A percentile compares a stretch with the other conserved stretches of the same genome.
Evolutionary conservation across 1,140 invertebrate genomes (phyloP).

Genomic region (Saccostrea glomerata): DNA sequence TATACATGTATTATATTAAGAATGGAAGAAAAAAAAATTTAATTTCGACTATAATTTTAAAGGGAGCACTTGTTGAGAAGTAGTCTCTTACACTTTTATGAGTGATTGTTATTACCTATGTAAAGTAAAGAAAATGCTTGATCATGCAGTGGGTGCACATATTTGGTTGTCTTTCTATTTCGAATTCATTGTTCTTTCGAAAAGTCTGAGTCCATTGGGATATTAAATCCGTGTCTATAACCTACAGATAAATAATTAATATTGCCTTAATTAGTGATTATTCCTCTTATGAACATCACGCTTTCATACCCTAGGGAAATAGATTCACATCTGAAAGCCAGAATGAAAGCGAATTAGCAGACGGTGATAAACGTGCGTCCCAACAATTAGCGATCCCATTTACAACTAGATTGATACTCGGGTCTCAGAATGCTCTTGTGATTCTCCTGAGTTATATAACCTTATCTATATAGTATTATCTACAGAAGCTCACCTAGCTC

Average conservation of each 20-base stretch:
- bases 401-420: neutral
- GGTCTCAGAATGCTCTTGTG: too few relatives aligned
- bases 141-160: too few relatives aligned
- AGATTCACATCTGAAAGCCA: neutral
- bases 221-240: slow-evolving; percentile 5
- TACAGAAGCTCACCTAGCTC: too few relatives aligned
- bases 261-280: slow-evolving; percentile 13
- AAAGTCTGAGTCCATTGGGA: neutral
- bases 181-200: neutral
- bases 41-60: too few relatives aligned
- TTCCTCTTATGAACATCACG: neutral
- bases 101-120: too few relatives aligned
- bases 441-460: too few relatives aligned
- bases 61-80: too few relatives aligned
- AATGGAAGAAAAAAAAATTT: too few relatives aligned
- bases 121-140: too few relatives aligned
- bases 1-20: too few relatives aligned
- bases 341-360: neutral
- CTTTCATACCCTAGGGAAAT: neutral
- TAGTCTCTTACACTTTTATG: too few relatives aligned
- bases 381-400: neutral
- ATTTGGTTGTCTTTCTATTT: neutral
- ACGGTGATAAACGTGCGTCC: neutral
- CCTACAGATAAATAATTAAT: slow-evolving; percentile 3
- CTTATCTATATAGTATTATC: too few relatives aligned